A percentile compares a stretch with the other conserved stretches of the same genome.
phyloP scores from a whole-genome alignment of 2,113 vertebrate genomes.

The Salvelinus namaycush region DNA sequence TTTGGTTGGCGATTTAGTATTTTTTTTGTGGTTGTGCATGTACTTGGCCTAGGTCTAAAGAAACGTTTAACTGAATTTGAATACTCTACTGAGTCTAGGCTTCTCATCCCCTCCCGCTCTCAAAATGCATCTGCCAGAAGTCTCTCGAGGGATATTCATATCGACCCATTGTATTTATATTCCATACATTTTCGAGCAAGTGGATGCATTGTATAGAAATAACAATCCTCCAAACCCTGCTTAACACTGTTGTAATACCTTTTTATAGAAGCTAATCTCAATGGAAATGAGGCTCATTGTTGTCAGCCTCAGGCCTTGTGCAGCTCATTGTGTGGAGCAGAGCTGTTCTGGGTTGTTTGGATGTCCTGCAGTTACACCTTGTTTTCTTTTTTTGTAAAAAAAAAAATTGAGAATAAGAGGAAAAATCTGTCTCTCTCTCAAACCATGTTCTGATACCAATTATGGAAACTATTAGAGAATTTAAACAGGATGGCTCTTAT shows the following conservation, averaged over 20 bases:
- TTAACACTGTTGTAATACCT: slow-evolving; percentile 58
- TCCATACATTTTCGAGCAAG: slow-evolving; percentile 50
- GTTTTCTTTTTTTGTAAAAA: slow-evolving; percentile 39
- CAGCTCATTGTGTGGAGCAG: slow-evolving; percentile 10
- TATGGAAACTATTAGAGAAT: slow-evolving; percentile 80
- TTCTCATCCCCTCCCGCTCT: too few species aligned
- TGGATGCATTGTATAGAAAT: slow-evolving; percentile 42
- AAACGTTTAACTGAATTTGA: slow-evolving; percentile 17
- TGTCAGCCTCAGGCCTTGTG: slow-evolving; percentile 53
- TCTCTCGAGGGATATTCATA: background rate
- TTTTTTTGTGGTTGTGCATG: background rate
- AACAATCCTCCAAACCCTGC: slow-evolving; percentile 29
- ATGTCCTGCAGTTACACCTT: slow-evolving; percentile 48
- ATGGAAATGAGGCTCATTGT: slow-evolving; percentile 70
- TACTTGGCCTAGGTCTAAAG: background rate
- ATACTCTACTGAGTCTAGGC: slow-evolving; percentile 3
- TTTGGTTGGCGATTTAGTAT: background rate
- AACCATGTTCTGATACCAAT: slow-evolving; percentile 70
- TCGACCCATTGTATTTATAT: slow-evolving; percentile 38
- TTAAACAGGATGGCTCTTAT: slow-evolving; percentile 77
- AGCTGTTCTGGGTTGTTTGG: slow-evolving; percentile 15
- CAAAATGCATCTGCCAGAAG: background rate
- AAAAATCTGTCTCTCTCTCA: slow-evolving; percentile 62
- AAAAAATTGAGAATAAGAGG: slow-evolving; percentile 38
- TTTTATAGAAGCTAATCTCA: slow-evolving; percentile 61